Conservation (phyloP, 1,140 invertebrate species). For the Drosophila micromelanica region DNA sequence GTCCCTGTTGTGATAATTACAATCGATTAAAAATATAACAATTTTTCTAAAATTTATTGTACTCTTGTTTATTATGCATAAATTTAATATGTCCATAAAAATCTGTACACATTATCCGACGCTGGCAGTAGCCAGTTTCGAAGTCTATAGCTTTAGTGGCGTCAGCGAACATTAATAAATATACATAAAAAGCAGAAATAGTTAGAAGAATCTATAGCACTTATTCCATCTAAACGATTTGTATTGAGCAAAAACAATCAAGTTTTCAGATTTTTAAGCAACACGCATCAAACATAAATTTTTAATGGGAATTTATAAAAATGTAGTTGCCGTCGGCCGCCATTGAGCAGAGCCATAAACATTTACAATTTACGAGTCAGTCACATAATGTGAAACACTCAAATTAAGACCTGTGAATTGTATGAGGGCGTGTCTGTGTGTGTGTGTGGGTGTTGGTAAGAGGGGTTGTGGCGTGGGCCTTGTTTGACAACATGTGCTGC, state of each 20-base stretch:
- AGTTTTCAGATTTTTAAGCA: conserved; percentile 22
- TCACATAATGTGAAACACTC: conserved; percentile 46
- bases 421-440: conserved; percentile 6
- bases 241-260: neutral
- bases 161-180: too few species aligned
- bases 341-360: conserved; percentile 19
- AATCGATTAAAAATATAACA: too few species aligned
- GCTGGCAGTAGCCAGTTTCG: too few species aligned
- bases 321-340: conserved; percentile 20
- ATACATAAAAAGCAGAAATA: too few species aligned
- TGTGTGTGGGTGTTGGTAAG: neutral
- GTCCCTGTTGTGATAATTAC: too few species aligned
- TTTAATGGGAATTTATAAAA: conserved; percentile 11
- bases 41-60: too few species aligned
- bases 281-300: conserved; percentile 19
- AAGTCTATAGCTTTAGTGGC: too few species aligned
- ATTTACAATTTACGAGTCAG: conserved; percentile 52
- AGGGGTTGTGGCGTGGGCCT: neutral
- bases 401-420: conserved; percentile 61
- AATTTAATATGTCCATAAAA: too few species aligned
- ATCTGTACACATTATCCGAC: too few species aligned
- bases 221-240: neutral
- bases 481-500: conserved; percentile 30
- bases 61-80: too few species aligned
- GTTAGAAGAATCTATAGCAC: too few species aligned